Conservation (phyloP, 1,140 invertebrate genomes). For the Brevipalpus yothersi region DNA sequence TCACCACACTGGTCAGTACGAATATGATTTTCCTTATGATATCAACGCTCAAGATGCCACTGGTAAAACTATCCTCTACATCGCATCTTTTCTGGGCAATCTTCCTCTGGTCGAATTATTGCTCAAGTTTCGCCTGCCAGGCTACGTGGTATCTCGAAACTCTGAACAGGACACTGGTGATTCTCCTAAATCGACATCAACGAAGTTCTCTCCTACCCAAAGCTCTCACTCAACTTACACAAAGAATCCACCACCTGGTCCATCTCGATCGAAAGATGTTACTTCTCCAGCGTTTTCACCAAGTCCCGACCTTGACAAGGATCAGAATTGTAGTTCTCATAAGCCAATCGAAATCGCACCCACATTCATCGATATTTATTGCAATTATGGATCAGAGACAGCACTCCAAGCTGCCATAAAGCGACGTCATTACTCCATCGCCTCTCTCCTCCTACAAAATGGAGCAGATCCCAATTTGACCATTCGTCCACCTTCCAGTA, state of each 20-base stretch:
- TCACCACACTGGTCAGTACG: constrained; percentile 40
- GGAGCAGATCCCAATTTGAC: constrained; percentile 28
- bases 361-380: constrained; percentile 43
- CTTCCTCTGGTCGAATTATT: constrained; percentile 48
- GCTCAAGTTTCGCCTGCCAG: constrained; percentile 40
- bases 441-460: constrained; percentile 38
- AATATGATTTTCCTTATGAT: constrained; percentile 66
- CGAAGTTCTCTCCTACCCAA: not conserved
- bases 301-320: not conserved
- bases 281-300: not conserved
- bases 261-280: not conserved
- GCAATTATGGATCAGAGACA: constrained; percentile 44
- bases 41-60: constrained; percentile 67
- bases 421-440: constrained; percentile 44
- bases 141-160: not conserved
- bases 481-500: not conserved
- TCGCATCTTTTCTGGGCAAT: constrained; percentile 59
- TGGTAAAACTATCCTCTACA: constrained; percentile 65
- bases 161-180: not conserved
- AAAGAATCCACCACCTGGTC: too few species aligned
- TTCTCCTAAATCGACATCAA: not conserved
- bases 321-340: not conserved
- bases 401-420: constrained; percentile 50
- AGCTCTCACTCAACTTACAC: too few species aligned
- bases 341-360: constrained; percentile 28